These are phyloP conservation scores for Buathra laborator DNA, from an alignment of 2,888 invertebrate genomes.

Conservation along the genomic window DNA sequence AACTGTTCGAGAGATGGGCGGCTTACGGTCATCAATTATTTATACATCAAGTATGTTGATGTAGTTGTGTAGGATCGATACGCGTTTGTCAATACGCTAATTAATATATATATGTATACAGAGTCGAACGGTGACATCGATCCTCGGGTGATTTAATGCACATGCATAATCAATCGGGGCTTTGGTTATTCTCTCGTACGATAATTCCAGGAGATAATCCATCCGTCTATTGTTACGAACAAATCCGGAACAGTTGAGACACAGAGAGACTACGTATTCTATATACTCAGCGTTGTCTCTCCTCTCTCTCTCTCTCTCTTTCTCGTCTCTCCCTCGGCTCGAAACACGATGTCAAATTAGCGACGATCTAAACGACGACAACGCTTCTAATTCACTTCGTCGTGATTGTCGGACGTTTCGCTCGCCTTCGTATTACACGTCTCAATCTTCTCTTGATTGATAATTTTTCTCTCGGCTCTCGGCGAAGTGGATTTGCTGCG, in stretches of 20 bases:
- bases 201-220: neutral
- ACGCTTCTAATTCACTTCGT: slow-evolving; percentile 25
- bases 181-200: slow-evolving; percentile 1
- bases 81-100: slow-evolving; percentile 24
- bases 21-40: slow-evolving; percentile 16
- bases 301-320: too few species aligned
- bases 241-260: neutral
- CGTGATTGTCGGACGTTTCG: neutral
- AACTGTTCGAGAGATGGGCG: too few species aligned
- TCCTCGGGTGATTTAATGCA: slow-evolving; percentile 9
- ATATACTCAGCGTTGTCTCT: too few species aligned
- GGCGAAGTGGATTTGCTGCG: neutral
- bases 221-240: neutral
- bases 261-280: neutral
- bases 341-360: slow-evolving; percentile 10
- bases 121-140: slow-evolving; percentile 10
- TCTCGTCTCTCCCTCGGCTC: neutral
- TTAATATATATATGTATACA: slow-evolving; percentile 12
- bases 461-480: slow-evolving; percentile 29
- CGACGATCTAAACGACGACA: slow-evolving; percentile 1
- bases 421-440: too few species aligned
- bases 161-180: slow-evolving; percentile 26
- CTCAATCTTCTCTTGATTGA: slow-evolving; percentile 33
- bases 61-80: slow-evolving; percentile 7
- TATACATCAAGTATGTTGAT: slow-evolving; percentile 22